A percentile compares a stretch with the other conserved stretches of the same genome.
phyloP scores from a whole-genome alignment of 2,113 vertebrate genomes.

The Paracanthobrama guichenoti region DNA sequence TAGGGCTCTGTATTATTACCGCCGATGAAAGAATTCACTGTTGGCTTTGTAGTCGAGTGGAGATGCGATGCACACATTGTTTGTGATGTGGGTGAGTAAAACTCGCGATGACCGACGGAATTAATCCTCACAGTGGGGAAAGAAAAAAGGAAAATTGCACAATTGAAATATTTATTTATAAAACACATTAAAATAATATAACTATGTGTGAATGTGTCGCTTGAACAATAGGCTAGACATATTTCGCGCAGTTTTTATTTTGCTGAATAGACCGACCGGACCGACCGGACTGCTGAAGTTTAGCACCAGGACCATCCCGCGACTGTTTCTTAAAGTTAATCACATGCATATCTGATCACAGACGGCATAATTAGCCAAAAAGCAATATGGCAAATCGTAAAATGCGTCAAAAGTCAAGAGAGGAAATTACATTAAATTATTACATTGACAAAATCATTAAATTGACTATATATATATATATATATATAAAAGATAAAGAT shows the following conservation, averaged over 20 bases:
- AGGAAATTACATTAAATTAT: too few species aligned
- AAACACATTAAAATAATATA: background rate
- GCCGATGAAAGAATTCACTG: background rate
- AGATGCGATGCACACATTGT: background rate
- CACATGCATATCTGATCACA: background rate
- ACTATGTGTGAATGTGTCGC: too few species aligned
- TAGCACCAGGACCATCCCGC: background rate
- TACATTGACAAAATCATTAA: too few species aligned
- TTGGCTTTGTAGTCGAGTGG: background rate
- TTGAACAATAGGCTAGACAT: too few species aligned
- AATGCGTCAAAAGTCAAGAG: background rate
- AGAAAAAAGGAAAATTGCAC: background rate
- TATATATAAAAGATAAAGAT: too few species aligned
- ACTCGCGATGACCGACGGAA: background rate
- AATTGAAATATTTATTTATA: background rate
- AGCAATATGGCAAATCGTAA: background rate
- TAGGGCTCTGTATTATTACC: background rate
- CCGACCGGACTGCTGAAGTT: background rate
- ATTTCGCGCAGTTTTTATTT: background rate
- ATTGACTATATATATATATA: too few species aligned
- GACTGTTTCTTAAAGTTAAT: background rate
- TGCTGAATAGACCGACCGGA: background rate
- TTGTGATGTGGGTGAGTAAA: conserved; percentile 4
- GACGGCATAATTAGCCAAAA: background rate
- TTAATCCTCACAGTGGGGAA: background rate